Conservation (phyloP, 2,113 vertebrate species). For the Saimiri boliviensis region DNA sequence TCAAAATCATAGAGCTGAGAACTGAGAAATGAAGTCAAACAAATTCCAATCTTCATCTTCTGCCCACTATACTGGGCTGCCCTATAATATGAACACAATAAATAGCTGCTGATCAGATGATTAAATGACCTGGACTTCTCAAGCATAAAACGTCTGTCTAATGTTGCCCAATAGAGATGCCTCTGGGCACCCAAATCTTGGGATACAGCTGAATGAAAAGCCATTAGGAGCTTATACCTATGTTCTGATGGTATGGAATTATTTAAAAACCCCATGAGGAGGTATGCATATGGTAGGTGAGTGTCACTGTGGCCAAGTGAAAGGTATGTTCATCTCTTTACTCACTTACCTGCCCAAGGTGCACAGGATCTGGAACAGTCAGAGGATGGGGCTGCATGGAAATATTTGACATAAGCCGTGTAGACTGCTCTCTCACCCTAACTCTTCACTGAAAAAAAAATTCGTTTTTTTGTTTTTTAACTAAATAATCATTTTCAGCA, state of each 20-base stretch:
- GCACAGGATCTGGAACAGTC: neutral
- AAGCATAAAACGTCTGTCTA: neutral
- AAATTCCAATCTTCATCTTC: conserved; percentile 7
- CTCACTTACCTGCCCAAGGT: neutral
- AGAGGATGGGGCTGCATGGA: neutral
- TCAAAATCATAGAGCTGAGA: neutral
- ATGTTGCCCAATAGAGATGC: neutral
- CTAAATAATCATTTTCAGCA: conserved; percentile 1
- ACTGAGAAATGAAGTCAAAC: neutral
- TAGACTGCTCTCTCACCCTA: neutral
- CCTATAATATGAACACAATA: neutral
- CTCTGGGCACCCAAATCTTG: neutral
- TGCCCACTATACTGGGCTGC: neutral
- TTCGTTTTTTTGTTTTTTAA: neutral
- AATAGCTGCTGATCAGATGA: neutral
- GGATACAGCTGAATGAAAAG: neutral
- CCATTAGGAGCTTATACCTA: neutral
- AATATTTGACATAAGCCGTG: neutral
- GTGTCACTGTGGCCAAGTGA: neutral
- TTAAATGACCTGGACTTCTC: neutral
- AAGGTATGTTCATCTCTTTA: neutral
- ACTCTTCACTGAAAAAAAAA: neutral
- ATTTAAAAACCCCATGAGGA: neutral
- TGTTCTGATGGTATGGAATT: neutral
- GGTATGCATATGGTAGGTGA: neutral